phyloP scores from a whole-genome alignment of 2,888 invertebrate species.

The Protodeltote pygarga region DNA sequence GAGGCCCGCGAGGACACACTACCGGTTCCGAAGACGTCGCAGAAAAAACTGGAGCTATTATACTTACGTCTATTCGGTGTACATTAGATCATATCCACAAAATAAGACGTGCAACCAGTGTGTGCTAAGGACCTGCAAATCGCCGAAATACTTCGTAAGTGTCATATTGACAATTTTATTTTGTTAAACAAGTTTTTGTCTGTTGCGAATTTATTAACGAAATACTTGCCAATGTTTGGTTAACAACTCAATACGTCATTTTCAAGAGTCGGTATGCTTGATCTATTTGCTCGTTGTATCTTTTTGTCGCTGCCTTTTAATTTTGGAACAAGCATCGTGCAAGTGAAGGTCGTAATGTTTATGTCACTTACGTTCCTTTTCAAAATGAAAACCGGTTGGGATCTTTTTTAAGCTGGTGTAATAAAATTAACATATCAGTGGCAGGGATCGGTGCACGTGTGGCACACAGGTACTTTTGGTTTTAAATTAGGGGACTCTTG shows the following conservation, averaged over 20 bases:
- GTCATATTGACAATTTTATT: conserved; percentile 52
- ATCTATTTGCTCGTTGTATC: conserved; percentile 44
- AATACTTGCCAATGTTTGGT: conserved; percentile 58
- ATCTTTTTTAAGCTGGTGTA: conserved; percentile 79
- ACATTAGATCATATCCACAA: conserved; percentile 54
- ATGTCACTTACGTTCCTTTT: conserved; percentile 81
- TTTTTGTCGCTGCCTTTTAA: conserved; percentile 62
- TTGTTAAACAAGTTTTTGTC: conserved; percentile 55
- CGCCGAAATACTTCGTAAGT: conserved; percentile 73
- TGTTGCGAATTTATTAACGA: conserved; percentile 51
- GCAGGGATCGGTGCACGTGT: conserved; percentile 72
- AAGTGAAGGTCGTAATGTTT: conserved; percentile 76
- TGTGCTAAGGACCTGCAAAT: conserved; percentile 62
- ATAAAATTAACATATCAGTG: conserved; percentile 84
- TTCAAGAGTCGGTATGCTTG: conserved; percentile 38
- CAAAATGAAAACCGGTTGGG: conserved; percentile 81
- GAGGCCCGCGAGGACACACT: conserved; percentile 52
- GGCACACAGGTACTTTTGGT: conserved; percentile 43
- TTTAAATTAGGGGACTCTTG: conserved; percentile 55
- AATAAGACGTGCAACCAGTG: conserved; percentile 64
- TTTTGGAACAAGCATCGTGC: conserved; percentile 56
- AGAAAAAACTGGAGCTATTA: conserved; percentile 56
- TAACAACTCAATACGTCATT: conserved; percentile 50
- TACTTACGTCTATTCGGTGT: conserved; percentile 40
- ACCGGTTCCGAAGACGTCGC: conserved; percentile 53